Evolutionary conservation across 2,888 invertebrate species (phyloP).

Genomic region (Hesperia comma): DNA sequence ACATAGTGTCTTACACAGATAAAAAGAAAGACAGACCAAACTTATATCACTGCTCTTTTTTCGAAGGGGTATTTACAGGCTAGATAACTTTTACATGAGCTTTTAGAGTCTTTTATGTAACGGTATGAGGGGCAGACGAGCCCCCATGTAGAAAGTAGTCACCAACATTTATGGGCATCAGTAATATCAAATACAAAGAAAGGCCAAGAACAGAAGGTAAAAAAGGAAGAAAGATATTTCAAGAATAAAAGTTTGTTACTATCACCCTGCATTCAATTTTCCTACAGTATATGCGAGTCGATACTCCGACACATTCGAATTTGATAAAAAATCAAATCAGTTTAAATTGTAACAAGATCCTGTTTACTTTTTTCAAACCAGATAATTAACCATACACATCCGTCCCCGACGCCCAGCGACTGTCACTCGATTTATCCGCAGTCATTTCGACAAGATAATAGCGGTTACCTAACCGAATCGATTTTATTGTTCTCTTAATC

Average conservation of each 20-base stretch:
- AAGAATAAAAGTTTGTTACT: background rate
- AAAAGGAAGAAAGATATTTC: no score
- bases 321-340: constrained; percentile 1
- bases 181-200: no score
- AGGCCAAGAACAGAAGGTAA: no score
- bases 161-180: no score
- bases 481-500: constrained; percentile 56
- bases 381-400: constrained; percentile 10
- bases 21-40: no score
- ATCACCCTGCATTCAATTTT: background rate
- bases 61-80: no score
- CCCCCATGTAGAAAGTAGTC: no score
- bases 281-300: background rate
- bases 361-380: constrained; percentile 8
- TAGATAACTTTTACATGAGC: background rate
- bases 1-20: no score
- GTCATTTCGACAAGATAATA: constrained; percentile 46
- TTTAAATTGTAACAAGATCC: constrained; percentile 1
- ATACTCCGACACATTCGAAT: background rate
- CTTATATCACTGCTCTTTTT: no score
- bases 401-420: constrained; percentile 4
- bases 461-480: constrained; percentile 47
- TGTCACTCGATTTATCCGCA: constrained; percentile 25
- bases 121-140: no score
- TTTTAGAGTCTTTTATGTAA: background rate